A percentile compares a stretch with the other conserved stretches of the same genome.
Evolutionary conservation across 1,140 invertebrate genomes (phyloP).

Genomic region (Dolichoris vasculosae): DNA sequence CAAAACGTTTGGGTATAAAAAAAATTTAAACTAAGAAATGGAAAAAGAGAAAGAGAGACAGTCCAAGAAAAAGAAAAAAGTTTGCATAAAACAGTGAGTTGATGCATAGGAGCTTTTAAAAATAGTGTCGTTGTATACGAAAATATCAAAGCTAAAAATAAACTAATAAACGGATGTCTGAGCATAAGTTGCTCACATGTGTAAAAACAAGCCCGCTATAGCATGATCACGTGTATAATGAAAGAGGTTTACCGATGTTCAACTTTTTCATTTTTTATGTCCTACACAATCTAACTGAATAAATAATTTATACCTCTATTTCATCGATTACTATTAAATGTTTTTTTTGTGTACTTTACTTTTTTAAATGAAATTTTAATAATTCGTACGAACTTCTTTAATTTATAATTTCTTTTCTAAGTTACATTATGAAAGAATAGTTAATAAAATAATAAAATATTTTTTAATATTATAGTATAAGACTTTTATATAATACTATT

Average conservation of each 20-base stretch:
- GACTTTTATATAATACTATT: too few relatives aligned
- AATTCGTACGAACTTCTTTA: too few relatives aligned
- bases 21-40: not conserved
- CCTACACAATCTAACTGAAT: not conserved
- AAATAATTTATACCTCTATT: not conserved
- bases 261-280: not conserved
- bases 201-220: constrained; percentile 59
- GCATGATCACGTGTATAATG: not conserved
- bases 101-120: constrained; percentile 42
- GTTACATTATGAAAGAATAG: too few relatives aligned
- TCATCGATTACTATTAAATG: not conserved
- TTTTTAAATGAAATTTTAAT: not conserved
- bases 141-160: constrained; percentile 65
- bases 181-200: constrained; percentile 56
- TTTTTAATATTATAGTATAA: too few relatives aligned
- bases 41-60: not conserved
- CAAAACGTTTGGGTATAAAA: not conserved
- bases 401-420: too few relatives aligned
- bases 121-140: constrained; percentile 59
- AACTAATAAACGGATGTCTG: constrained; percentile 60
- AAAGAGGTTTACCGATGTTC: not conserved
- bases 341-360: not conserved
- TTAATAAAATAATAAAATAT: too few relatives aligned
- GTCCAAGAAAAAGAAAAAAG: constrained; percentile 13
- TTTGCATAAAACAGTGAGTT: not conserved